Evolutionary conservation across 53 echinoderm and acorn worm species (phyloP), one percentile per base, ranked within the genome.

Genomic region (Antedon mediterranea): DNA sequence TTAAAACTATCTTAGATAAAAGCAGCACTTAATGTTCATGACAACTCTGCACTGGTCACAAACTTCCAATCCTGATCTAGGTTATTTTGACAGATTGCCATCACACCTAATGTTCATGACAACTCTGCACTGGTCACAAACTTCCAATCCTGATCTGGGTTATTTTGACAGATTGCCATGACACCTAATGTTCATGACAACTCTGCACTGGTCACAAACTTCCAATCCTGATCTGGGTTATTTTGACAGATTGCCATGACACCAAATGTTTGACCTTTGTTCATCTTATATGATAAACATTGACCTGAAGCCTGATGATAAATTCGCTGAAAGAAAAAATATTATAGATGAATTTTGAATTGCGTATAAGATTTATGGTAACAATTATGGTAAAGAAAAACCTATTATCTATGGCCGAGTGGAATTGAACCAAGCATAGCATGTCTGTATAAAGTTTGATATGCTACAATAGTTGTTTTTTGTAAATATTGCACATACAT

Each of bases 291-390:
- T 11, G 83, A 73, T 0, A 94, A 85, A 33, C 94, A 94, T 86
- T 89, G 89, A 9, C 94, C 94, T 3, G 89, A 85, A 43, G 87
- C 85, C 32, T 86, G 86, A 73, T 94, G 94, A 75, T 94, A 94
- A 31, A 91, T 30, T 34, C 77, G 72, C 90, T 90, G 90, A 11
- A 71, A 73, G 34, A 37, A 82, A 28, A 37, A 43, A 85, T 15
- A 74, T 4, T 29, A 28, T 57, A 32, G 7, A 29, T 44, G 30
- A 34, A 31, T 75, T 29, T 31, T 31, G 32, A 75, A 31, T 75
- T 31, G 30, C 3, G 18, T 75, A 26, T 75, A 77, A 14, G n/a
- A n/a, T n/a, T 37, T 34, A 30, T 78, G 30, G 4, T 3, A 8
- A 77, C 29, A 42, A 30, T 18, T 43, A 30, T 78, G 30, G 20